A percentile compares a stretch with the other conserved stretches of the same genome.
These are phyloP conservation scores for Neolamprologus toae DNA, from an alignment of 2,113 vertebrate species.

Conservation along the genomic window DNA sequence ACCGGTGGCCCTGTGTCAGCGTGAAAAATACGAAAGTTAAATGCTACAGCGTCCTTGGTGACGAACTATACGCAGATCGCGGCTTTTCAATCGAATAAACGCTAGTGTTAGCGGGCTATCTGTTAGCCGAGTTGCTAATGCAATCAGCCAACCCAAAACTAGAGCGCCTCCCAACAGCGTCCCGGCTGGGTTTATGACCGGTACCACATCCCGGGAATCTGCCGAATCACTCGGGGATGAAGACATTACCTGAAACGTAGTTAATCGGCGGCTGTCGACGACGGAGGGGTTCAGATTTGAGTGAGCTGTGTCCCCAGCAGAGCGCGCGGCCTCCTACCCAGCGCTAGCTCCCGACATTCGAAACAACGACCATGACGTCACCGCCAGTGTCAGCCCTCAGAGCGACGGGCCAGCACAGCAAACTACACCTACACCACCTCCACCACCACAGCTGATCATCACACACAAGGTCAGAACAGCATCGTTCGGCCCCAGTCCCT, in stretches of 20 bases:
- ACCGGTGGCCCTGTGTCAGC: not conserved
- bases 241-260: constrained; percentile 40
- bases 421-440: not conserved
- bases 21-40: not conserved
- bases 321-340: constrained; percentile 65
- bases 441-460: not conserved
- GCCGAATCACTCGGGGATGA: not conserved
- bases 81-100: constrained; percentile 41
- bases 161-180: not conserved
- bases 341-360: constrained; percentile 57
- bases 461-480: not conserved
- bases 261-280: constrained; percentile 44
- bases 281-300: constrained; percentile 51
- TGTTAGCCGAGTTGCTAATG: constrained; percentile 43
- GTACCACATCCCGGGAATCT: not conserved
- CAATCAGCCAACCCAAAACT: constrained; percentile 5
- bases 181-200: not conserved
- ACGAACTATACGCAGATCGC: not conserved
- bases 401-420: not conserved
- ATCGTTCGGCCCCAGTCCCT: not conserved
- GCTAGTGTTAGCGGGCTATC: constrained; percentile 34
- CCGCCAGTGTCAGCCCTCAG: constrained; percentile 23
- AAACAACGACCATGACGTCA: constrained; percentile 73
- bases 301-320: constrained; percentile 38
- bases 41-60: not conserved